Percentiles rank a stretch among this genome's conserved stretches.
Evolutionary conservation across 2,113 vertebrate species (phyloP).

Genomic region (Microcebus lehilahytsara): DNA sequence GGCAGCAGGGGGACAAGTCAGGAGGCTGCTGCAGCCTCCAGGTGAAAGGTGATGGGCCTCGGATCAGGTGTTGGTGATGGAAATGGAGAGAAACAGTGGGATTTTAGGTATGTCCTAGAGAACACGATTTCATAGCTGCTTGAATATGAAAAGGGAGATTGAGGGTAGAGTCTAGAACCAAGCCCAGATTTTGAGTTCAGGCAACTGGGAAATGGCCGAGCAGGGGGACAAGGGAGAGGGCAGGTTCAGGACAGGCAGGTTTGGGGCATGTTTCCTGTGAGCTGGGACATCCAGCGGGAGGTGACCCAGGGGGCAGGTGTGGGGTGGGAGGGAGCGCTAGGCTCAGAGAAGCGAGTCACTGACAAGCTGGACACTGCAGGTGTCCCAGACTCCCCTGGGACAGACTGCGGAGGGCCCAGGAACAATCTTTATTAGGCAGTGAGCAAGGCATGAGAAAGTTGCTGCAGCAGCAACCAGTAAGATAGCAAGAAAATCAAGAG

Average conservation of each 20-base stretch:
- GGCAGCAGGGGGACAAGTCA: neutral
- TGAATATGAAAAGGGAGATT: neutral
- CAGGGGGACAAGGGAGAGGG: neutral
- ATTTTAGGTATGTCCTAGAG: neutral
- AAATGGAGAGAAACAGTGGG: neutral
- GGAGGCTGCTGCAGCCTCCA: neutral
- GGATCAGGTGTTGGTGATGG: neutral
- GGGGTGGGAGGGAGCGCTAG: neutral
- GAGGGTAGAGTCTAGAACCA: neutral
- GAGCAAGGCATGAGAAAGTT: neutral
- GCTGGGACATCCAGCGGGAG: neutral
- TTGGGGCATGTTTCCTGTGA: neutral
- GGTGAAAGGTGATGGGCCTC: neutral
- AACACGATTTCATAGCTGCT: neutral
- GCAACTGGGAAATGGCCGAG: neutral
- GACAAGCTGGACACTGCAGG: neutral
- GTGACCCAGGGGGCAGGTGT: neutral
- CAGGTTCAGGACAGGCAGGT: neutral
- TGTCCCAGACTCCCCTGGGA: neutral
- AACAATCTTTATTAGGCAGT: neutral
- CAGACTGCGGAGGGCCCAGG: neutral
- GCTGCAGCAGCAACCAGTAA: neutral
- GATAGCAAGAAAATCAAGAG: neutral
- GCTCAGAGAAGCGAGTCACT: neutral
- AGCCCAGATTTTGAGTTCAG: constrained; percentile 3